Conservation (phyloP, 92 coral and sea anemone species). For the Actinostola sp. region DNA sequence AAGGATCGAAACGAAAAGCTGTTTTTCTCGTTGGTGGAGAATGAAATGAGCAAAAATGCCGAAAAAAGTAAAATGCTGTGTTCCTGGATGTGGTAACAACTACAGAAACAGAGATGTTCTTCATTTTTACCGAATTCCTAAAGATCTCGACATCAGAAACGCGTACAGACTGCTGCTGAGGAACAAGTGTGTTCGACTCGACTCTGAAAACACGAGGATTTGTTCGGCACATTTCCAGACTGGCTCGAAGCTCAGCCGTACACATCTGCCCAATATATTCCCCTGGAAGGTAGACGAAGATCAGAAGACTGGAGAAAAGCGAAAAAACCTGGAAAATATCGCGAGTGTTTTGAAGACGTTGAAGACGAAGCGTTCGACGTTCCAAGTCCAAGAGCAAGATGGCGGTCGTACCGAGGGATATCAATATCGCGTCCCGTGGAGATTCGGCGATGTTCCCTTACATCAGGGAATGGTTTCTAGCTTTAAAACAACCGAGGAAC, state of each 20-base stretch:
- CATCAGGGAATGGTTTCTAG: conserved; percentile 14
- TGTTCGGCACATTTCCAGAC: conserved; percentile 54
- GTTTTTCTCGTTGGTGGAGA: not conserved
- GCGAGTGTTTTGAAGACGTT: conserved; percentile 20
- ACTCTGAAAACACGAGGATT: conserved; percentile 35
- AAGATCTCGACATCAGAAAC: conserved; percentile 24
- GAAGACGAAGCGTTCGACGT: not conserved
- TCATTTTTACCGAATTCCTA: conserved; percentile 31
- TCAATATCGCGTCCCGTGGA: conserved; percentile 25
- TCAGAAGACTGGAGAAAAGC: conserved; percentile 26
- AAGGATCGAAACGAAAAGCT: too few species aligned
- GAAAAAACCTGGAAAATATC: conserved; percentile 21
- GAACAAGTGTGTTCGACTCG: conserved; percentile 25
- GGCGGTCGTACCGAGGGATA: conserved; percentile 1
- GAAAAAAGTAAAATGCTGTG: conserved; percentile 34
- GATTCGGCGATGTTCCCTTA: conserved; percentile 23
- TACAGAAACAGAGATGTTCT: conserved; percentile 8
- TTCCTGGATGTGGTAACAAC: conserved; percentile 34
- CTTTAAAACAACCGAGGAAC: conserved; percentile 23
- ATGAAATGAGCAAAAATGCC: conserved; percentile 2
- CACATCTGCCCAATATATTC: conserved; percentile 34
- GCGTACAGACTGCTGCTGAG: conserved; percentile 21
- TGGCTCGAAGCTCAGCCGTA: conserved; percentile 52
- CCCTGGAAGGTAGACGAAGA: conserved; percentile 37
- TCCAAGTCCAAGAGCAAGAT: not conserved